These are phyloP conservation scores for Candoia aspera DNA, from an alignment of 2,113 vertebrate genomes.

Conservation along the genomic window DNA sequence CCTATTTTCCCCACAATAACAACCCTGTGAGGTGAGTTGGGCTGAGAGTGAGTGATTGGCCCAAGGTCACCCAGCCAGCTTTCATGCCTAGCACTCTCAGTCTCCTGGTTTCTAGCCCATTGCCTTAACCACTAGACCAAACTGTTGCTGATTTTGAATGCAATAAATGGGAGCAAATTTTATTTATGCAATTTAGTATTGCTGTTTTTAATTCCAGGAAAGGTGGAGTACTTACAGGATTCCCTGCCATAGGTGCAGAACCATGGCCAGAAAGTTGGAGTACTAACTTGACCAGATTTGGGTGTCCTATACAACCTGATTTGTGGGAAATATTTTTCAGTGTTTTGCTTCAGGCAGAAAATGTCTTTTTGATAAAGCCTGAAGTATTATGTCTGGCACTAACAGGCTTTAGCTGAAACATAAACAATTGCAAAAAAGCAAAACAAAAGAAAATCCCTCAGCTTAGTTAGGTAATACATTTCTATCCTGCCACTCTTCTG, in stretches of 20 bases:
- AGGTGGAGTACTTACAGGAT: background rate
- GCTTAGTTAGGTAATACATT: background rate
- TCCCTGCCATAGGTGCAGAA: background rate
- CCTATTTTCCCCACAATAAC: too few relatives aligned
- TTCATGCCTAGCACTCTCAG: too few relatives aligned
- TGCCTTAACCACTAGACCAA: too few relatives aligned
- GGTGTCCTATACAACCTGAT: background rate
- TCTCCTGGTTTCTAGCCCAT: too few relatives aligned
- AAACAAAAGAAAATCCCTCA: background rate
- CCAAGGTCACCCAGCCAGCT: too few relatives aligned
- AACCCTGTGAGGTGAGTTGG: too few relatives aligned
- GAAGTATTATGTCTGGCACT: background rate
- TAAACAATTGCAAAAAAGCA: background rate
- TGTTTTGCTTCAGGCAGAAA: background rate
- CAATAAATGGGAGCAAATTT: background rate
- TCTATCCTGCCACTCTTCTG: background rate
- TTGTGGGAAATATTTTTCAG: background rate
- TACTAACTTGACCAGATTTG: background rate
- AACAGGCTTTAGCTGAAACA: background rate
- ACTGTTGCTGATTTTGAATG: background rate
- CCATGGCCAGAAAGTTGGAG: background rate
- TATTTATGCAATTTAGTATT: background rate
- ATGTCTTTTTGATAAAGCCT: background rate
- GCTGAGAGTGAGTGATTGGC: too few relatives aligned
- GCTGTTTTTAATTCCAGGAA: background rate